Conservation (phyloP, 2,888 invertebrate genomes). For the Prionchulus punctatus region DNA sequence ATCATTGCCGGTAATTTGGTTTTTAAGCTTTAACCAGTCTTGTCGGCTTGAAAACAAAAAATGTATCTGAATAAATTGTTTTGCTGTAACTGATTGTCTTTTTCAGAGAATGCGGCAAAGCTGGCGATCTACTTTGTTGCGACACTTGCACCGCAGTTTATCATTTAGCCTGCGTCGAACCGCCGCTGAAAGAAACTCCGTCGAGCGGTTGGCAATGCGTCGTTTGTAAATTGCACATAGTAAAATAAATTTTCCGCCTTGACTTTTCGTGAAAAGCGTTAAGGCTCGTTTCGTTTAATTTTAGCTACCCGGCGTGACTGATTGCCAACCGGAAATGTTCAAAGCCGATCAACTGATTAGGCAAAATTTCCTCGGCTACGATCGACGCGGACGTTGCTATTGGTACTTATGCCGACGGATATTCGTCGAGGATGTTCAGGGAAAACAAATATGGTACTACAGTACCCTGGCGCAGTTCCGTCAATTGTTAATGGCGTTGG, state of each 20-base stretch:
- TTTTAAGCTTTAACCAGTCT: not conserved
- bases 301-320: constrained; percentile 90
- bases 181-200: constrained; percentile 67
- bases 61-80: too few relatives aligned
- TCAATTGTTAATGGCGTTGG: constrained; percentile 53
- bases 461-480: constrained; percentile 66
- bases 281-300: too few relatives aligned
- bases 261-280: too few relatives aligned
- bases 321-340: constrained; percentile 45
- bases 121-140: constrained; percentile 82
- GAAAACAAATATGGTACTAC: constrained; percentile 61
- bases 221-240: constrained; percentile 64
- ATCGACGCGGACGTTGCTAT: constrained; percentile 87
- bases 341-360: constrained; percentile 43
- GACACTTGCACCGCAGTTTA: constrained; percentile 96
- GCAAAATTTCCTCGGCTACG: constrained; percentile 82
- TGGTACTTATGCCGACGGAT: constrained; percentile 85
- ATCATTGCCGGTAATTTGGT: constrained; percentile 29
- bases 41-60: not conserved
- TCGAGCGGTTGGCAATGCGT: constrained; percentile 94
- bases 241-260: too few relatives aligned
- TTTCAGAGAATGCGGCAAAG: constrained; percentile 2
- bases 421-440: constrained; percentile 65
- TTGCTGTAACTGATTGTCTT: too few relatives aligned
- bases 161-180: constrained; percentile 88